Conservation (phyloP, 2,797 vertebrate species). For the Pogoniulus pusillus region DNA sequence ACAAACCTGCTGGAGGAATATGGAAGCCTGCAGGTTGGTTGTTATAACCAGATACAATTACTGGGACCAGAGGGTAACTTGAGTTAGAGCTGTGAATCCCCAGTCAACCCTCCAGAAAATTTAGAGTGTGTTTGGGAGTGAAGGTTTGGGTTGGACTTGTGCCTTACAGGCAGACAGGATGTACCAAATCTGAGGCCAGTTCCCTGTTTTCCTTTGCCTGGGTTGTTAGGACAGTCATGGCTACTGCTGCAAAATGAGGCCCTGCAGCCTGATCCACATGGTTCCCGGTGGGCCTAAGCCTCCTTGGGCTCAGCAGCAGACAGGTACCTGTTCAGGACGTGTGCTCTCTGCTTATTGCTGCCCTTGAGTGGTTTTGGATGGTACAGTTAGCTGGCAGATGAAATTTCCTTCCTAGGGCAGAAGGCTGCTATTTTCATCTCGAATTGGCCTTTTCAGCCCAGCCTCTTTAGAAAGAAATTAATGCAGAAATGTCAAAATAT, state of each 20-base stretch:
- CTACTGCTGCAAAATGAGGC: conserved; percentile 57
- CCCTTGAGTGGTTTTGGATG: conserved; percentile 56
- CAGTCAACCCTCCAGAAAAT: conserved; percentile 21
- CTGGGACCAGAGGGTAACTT: not conserved
- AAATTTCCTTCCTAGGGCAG: conserved; percentile 53
- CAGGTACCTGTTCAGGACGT: conserved; percentile 39
- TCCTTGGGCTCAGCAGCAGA: conserved; percentile 20
- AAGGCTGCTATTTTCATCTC: conserved; percentile 52
- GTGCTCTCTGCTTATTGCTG: conserved; percentile 55
- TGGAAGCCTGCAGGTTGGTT: not conserved
- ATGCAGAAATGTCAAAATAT: conserved; percentile 53
- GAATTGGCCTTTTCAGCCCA: conserved; percentile 44
- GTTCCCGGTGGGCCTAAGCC: conserved; percentile 38
- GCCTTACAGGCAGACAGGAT: conserved; percentile 18
- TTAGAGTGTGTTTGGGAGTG: not conserved
- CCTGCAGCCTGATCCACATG: conserved; percentile 23
- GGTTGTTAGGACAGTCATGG: conserved; percentile 60
- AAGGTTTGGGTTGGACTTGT: conserved; percentile 39
- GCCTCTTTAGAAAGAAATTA: conserved; percentile 42
- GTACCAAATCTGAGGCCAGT: conserved; percentile 32
- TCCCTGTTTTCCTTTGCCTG: conserved; percentile 56
- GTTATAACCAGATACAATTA: not conserved
- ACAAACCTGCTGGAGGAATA: not conserved
- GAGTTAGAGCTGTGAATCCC: not conserved
- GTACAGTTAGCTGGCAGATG: conserved; percentile 42